phyloP scores from a whole-genome alignment of 2,113 vertebrate species.

The Colius striatus region DNA sequence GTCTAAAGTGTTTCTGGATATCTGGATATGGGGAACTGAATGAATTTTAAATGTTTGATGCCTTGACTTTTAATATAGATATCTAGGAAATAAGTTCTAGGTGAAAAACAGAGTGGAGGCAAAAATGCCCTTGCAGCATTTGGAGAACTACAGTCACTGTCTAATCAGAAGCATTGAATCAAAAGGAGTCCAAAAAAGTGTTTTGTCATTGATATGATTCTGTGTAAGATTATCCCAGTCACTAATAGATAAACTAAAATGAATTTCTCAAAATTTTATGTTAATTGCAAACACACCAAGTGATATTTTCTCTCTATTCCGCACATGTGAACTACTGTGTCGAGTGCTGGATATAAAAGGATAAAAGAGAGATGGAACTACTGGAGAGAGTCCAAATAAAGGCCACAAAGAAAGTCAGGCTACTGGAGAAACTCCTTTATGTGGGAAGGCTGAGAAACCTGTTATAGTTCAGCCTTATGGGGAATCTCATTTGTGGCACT shows the following conservation, averaged over 20 bases:
- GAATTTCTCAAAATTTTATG: neutral
- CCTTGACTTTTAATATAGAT: neutral
- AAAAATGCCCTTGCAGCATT: neutral
- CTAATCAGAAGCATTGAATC: neutral
- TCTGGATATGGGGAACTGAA: neutral
- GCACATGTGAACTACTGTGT: neutral
- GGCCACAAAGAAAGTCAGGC: neutral
- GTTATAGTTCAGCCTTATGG: neutral
- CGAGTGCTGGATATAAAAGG: neutral
- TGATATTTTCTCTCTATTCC: too few species aligned
- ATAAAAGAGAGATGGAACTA: neutral
- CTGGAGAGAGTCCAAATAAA: neutral
- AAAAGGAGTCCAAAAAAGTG: neutral
- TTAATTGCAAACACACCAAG: neutral
- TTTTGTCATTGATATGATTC: neutral
- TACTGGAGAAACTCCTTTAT: accelerated
- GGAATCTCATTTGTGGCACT: neutral
- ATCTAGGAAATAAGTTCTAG: neutral
- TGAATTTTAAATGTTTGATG: neutral
- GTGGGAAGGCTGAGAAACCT: neutral
- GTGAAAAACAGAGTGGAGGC: neutral
- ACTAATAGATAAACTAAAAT: neutral
- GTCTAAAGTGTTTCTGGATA: neutral
- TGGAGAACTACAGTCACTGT: neutral
- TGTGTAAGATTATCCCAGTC: neutral